phyloP scores from a whole-genome alignment of 2,113 vertebrate genomes.

The Ictalurus punctatus region DNA sequence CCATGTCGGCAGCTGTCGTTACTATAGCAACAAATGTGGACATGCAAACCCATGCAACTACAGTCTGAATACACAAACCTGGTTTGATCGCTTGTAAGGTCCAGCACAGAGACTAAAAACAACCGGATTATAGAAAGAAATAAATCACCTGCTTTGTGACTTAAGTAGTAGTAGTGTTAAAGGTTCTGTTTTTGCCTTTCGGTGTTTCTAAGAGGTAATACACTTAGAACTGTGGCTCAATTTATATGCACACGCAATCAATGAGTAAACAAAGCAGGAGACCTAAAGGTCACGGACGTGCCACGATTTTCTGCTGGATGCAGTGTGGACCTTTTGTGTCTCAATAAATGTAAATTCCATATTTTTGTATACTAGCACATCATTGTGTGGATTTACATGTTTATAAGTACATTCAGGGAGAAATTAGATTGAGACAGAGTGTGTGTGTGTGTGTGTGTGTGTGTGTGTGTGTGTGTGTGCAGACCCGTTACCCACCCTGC shows the following conservation, averaged over 20 bases:
- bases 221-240: not conserved
- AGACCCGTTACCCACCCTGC: constrained; percentile 78
- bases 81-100: not conserved
- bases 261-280: not conserved
- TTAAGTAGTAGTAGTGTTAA: not conserved
- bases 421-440: not conserved
- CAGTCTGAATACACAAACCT: not conserved
- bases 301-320: not conserved
- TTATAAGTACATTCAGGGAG: not conserved
- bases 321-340: too few relatives aligned
- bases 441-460: not conserved
- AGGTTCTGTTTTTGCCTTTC: not conserved
- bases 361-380: not conserved
- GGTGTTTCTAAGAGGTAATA: not conserved
- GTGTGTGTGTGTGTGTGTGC: not conserved
- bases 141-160: not conserved
- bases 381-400: not conserved
- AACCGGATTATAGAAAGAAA: not conserved
- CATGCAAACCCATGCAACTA: not conserved
- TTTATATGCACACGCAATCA: not conserved
- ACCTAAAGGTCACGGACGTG: not conserved
- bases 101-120: not conserved
- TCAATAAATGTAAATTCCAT: not conserved
- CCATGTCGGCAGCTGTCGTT: not conserved
- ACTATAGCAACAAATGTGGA: constrained; percentile 9